Evolutionary conservation across 1,140 invertebrate genomes (phyloP), one percentile per base, ranked within the genome.

Genomic region (Brachionus manjavacas): DNA sequence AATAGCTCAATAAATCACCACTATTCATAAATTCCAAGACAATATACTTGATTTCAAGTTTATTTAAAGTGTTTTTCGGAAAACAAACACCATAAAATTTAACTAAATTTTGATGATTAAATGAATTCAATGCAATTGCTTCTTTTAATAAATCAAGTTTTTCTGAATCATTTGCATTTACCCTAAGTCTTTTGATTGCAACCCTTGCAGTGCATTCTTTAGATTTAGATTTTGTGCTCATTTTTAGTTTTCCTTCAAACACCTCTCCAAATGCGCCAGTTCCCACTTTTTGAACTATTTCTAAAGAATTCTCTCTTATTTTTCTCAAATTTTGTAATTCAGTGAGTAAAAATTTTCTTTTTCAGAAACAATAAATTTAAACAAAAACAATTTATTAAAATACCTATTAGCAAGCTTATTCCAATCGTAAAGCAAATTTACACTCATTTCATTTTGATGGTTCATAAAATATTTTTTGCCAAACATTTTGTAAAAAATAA

Each of bases 131-230:
- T 3, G 60, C 41, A 11, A 83, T 70, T 11, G 81, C 81, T 55
- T 83, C 81, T 83, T 68, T 83, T 20, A 83, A 2, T 14, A 83
- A 39, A 70, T 83, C 81, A 4, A 83, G 52, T 43, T 81, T 81
- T 64, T 81, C 79, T 20, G 25, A 64, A 12, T 81, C 52, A 35
- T 60, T 81, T 2, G 79, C 79, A 23, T 43, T 41, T 3, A 7
- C 1, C 20, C 35, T 81, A 16, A 81, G 25, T 68, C 41, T 14
- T 46, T 81, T 81, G 25, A 81, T 64, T 39, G 79, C 79, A 46
- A 81, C 79, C 39, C 16, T 60, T 12, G 28, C 4, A 31, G n/a
- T 9, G 0, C 4, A 43, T 68, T 81, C 1, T n/a, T 64, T 43
- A 1, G 16, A 23, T n/a, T 64, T 43, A 1, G 16, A 23, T 28